These are phyloP conservation scores for Ophiodon elongatus DNA, from an alignment of 2,113 vertebrate species.

Conservation along the genomic window DNA sequence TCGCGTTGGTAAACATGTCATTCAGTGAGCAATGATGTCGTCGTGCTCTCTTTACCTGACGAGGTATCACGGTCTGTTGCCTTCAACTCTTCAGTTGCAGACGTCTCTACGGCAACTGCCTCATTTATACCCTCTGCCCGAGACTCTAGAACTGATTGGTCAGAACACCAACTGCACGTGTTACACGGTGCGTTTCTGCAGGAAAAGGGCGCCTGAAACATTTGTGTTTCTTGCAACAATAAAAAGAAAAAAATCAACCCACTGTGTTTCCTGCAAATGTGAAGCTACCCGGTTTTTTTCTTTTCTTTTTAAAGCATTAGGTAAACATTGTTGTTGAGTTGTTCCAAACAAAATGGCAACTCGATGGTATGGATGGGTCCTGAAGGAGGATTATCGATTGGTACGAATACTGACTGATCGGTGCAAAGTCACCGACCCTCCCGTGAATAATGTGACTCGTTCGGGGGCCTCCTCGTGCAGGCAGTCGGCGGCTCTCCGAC, in stretches of 20 bases:
- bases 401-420: neutral
- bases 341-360: conserved; percentile 11
- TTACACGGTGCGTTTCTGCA: neutral
- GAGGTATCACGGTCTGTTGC: conserved; percentile 31
- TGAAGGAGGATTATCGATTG: conserved; percentile 30
- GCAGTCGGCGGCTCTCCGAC: too few species aligned
- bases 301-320: neutral
- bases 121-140: conserved; percentile 77
- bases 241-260: neutral
- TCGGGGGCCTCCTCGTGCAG: too few species aligned
- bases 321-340: neutral
- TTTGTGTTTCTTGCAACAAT: neutral
- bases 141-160: conserved; percentile 73
- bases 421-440: neutral
- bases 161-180: conserved; percentile 54
- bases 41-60: conserved; percentile 47
- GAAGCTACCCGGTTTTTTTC: neutral
- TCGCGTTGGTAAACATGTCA: neutral
- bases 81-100: conserved; percentile 63
- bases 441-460: neutral
- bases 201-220: neutral
- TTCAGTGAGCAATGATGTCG: neutral
- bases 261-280: neutral
- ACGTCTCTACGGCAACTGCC: conserved; percentile 64
- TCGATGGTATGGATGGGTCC: conserved; percentile 45